phyloP scores from a whole-genome alignment of 1,140 invertebrate species.

The Trachymyrmex cornetzi region DNA sequence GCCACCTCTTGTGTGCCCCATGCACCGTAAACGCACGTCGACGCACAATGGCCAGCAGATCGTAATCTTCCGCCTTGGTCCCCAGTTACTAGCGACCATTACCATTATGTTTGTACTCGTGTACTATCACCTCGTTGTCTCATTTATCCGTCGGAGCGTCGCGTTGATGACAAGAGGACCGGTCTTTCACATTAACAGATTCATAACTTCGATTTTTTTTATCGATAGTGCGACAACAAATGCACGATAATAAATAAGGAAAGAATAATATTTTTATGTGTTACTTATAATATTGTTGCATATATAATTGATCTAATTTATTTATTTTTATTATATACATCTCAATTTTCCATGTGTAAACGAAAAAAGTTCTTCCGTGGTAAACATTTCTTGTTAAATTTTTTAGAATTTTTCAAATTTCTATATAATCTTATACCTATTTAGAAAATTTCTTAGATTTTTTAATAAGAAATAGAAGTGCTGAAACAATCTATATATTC shows the following conservation, averaged over 20 bases:
- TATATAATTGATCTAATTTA: neutral
- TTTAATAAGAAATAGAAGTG: too few species aligned
- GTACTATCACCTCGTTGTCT: slow-evolving; percentile 75
- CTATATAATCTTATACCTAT: too few species aligned
- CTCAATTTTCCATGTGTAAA: neutral
- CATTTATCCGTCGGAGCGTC: slow-evolving; percentile 67
- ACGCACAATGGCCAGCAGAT: slow-evolving; percentile 74
- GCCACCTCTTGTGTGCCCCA: slow-evolving; percentile 65
- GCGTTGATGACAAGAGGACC: neutral
- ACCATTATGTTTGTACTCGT: slow-evolving; percentile 75
- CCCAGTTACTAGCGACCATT: slow-evolving; percentile 75
- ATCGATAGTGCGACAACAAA: neutral
- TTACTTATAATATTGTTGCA: neutral
- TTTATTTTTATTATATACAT: neutral
- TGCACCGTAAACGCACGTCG: slow-evolving; percentile 72
- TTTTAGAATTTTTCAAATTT: too few species aligned
- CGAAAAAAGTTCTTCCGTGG: neutral
- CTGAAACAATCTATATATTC: too few species aligned
- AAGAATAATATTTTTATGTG: neutral
- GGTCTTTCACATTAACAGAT: slow-evolving; percentile 38
- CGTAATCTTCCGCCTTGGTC: slow-evolving; percentile 77
- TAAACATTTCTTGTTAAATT: too few species aligned
- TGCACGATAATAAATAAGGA: neutral
- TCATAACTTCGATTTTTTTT: neutral
- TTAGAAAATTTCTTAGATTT: too few species aligned